These are phyloP conservation scores for Tympanuchus pallidicinctus DNA, from an alignment of 2,113 vertebrate genomes.

Conservation along the genomic window DNA sequence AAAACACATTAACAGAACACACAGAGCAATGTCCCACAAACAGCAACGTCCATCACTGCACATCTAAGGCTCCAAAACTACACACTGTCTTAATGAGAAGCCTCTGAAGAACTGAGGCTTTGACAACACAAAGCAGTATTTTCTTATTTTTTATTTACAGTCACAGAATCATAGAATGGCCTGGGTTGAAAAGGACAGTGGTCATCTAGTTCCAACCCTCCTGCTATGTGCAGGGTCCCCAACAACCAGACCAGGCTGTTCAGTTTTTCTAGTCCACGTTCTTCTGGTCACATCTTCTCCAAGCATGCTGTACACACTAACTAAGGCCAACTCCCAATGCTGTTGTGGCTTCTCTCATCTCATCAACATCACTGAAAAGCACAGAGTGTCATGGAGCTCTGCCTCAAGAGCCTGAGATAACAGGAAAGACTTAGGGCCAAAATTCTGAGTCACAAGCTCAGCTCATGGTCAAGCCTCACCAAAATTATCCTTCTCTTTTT, in stretches of 20 bases:
- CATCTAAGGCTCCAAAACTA: neutral
- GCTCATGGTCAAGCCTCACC: neutral
- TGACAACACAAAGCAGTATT: conserved; percentile 7
- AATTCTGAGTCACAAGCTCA: neutral
- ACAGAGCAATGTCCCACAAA: neutral
- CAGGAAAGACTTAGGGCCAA: neutral
- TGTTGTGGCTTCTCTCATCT: neutral
- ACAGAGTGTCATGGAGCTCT: neutral
- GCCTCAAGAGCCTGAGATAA: neutral
- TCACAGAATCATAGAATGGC: too few species aligned
- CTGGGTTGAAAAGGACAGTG: too few species aligned
- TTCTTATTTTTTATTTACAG: neutral
- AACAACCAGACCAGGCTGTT: neutral
- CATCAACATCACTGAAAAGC: neutral
- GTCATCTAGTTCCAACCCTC: too few species aligned
- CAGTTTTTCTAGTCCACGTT: neutral
- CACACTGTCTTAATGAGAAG: neutral
- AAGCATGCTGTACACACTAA: neutral
- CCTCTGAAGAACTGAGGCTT: neutral
- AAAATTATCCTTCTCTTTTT: neutral
- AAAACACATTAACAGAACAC: neutral
- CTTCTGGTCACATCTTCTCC: neutral
- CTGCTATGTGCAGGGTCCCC: too few species aligned
- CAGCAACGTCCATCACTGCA: neutral
- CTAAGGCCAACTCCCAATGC: neutral